Conservation (phyloP, 1,140 invertebrate species). For the Adelges cooleyi region DNA sequence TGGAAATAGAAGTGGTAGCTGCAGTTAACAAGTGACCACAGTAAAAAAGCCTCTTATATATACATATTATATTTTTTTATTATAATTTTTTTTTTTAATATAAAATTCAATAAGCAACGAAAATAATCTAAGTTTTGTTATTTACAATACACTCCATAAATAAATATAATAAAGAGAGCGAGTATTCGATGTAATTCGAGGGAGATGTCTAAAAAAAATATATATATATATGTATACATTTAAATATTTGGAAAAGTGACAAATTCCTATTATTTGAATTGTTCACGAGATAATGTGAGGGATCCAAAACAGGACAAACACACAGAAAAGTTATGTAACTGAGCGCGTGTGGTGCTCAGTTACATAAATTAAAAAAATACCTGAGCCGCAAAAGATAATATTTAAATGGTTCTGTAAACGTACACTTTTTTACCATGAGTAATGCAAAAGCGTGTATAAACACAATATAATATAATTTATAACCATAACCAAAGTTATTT, state of each 20-base stretch:
- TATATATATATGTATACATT: too few species aligned
- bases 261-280: background rate
- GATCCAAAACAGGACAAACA: too few species aligned
- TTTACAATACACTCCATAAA: conserved; percentile 2
- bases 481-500: too few species aligned
- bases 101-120: conserved; percentile 15
- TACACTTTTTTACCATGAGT: too few species aligned
- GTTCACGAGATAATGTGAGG: too few species aligned
- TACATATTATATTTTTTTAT: background rate
- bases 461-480: too few species aligned
- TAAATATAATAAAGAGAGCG: background rate
- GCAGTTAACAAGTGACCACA: conserved; percentile 24
- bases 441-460: too few species aligned
- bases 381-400: too few species aligned
- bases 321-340: too few species aligned
- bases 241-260: background rate
- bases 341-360: too few species aligned
- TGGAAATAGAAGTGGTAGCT: conserved; percentile 73
- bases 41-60: background rate
- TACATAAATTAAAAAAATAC: too few species aligned
- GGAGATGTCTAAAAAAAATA: background rate
- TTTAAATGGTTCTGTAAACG: too few species aligned
- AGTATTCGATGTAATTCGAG: background rate
- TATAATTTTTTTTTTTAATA: conserved; percentile 5
- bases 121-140: conserved; percentile 4